Base-by-base conservation (phyloP, 2,888 invertebrate species). In the Leuctra nigra region DNA sequence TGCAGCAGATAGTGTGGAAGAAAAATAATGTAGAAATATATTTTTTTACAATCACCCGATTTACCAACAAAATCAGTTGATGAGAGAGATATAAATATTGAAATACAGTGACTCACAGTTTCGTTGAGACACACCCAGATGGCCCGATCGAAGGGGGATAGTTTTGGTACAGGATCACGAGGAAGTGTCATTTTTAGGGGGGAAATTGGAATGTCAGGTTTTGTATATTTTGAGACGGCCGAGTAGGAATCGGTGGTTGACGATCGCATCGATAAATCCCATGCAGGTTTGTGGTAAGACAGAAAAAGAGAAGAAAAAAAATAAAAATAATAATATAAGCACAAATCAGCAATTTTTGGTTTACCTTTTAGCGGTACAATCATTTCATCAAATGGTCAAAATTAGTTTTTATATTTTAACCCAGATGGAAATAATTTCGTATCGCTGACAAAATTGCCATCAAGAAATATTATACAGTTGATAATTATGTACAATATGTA, bases 291-390 rank as follows among this genome's bases (percentile, higher is more conserved):
- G 74, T 70, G 75, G 73, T 75, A 75, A 76, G 72, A 75, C 72
- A 72, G 70, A 74, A 73, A 73, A 70, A 71, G 70, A 72, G 69
- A 74, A 70, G 75, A 73, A 73, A 76, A 76, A 75, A 75, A 73
- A 74, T 75, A 72, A 73, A 74, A 67, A 66, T 67, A 67, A 65
- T 59, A 59, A 29, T 54, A 59, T 47, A 50, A 53, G 47, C 54
- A 55, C 59, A 56, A 54, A 48, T 59, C 53, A 58, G 53, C 58
- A 59, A 47, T n/a, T n/a, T n/a, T n/a, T n/a, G n/a, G n/a, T n/a
- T n/a, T n/a, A n/a, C n/a, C n/a, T n/a, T n/a, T n/a, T n/a, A n/a
- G n/a, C n/a, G n/a, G n/a, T n/a, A n/a, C n/a, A n/a, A n/a, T n/a
- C n/a, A n/a, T n/a, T n/a, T n/a, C n/a, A n/a, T n/a, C n/a, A n/a